Evolutionary conservation across 2,888 invertebrate species (phyloP).

Genomic region (Palloptera scutellata): DNA sequence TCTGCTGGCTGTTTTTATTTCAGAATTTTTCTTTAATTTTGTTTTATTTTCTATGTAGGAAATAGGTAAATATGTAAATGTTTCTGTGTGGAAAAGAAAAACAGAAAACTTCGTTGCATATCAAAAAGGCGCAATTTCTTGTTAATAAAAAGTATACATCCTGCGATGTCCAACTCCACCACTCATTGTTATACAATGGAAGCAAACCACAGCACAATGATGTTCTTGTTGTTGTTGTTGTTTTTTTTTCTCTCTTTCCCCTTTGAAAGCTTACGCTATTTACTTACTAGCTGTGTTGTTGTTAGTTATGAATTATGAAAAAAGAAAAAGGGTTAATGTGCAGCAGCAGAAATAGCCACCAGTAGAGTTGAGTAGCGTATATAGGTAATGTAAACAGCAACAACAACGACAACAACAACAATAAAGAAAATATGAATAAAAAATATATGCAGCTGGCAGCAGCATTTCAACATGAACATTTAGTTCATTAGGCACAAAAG

Average conservation of each 20-base stretch:
- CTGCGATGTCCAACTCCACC: no score
- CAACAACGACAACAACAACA: not conserved
- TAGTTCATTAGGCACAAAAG: constrained; percentile 6
- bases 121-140: not conserved
- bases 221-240: not conserved
- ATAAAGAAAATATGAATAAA: not conserved
- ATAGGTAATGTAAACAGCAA: not conserved
- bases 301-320: not conserved
- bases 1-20: not conserved
- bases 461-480: not conserved
- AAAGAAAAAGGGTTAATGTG: not conserved
- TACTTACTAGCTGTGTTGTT: not conserved
- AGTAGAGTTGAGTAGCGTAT: not conserved
- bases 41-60: no score
- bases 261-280: not conserved
- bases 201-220: not conserved
- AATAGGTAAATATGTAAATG: not conserved
- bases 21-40: no score
- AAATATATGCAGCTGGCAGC: not conserved
- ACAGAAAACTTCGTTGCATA: not conserved
- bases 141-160: not conserved
- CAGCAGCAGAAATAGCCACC: not conserved
- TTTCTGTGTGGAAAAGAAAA: not conserved
- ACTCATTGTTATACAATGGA: not conserved
- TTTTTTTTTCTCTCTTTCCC: not conserved